These are phyloP conservation scores for Drosophila neoperkinsi DNA, from an alignment of 2,888 invertebrate genomes.

Conservation along the genomic window DNA sequence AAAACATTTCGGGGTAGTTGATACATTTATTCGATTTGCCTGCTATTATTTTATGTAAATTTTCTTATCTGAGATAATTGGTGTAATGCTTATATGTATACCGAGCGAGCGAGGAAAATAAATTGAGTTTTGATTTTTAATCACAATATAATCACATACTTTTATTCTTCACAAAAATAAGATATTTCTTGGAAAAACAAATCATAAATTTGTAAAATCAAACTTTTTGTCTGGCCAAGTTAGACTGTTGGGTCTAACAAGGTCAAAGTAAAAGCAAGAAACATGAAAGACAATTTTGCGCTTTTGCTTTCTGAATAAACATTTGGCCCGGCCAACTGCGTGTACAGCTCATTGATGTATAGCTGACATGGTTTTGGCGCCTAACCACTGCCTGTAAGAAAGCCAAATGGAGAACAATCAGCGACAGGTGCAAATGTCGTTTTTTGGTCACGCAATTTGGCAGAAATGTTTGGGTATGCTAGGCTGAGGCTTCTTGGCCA, in stretches of 20 bases:
- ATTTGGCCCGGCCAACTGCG: constrained; percentile 24
- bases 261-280: constrained; percentile 3
- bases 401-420: constrained; percentile 10
- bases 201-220: not conserved
- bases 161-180: not conserved
- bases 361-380: not conserved
- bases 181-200: not conserved
- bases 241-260: too few relatives aligned
- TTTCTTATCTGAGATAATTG: not conserved
- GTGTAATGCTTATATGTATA: not conserved
- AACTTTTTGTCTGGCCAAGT: not conserved
- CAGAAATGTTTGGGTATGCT: constrained; percentile 41
- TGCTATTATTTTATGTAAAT: not conserved
- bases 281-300: constrained; percentile 26
- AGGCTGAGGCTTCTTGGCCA: constrained; percentile 17
- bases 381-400: not conserved
- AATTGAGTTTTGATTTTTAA: not conserved
- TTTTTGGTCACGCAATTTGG: constrained; percentile 53
- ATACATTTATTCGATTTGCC: not conserved
- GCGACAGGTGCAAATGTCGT: constrained; percentile 67
- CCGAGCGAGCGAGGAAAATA: not conserved
- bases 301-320: constrained; percentile 17
- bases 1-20: not conserved
- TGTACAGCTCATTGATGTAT: constrained; percentile 12
- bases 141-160: not conserved